Evolutionary conservation across 2,113 vertebrate genomes (phyloP).

Genomic region (Pan troglodytes): NHGRI_mPanTro3-v2.1_pri NC_072410.2:66772501-66773000

Average conservation of each 20-base stretch:
- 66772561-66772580: not conserved
- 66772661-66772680: not conserved
- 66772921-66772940: conserved; percentile 30
- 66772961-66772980: conserved; percentile 25
- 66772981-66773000: not conserved
- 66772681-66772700: not conserved
- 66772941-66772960: not conserved
- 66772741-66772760: not conserved
- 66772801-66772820: not conserved
- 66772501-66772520: not conserved
- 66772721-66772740: not conserved
- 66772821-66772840: not conserved
- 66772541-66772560: not conserved
- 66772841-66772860: not conserved
- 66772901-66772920: not conserved
- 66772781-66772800: not conserved
- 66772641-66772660: not conserved
- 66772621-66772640: not conserved
- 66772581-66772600: not conserved
- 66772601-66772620: not conserved
- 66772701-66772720: not conserved
- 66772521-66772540: not conserved
- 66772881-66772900: not conserved
- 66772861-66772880: not conserved
- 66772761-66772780: not conserved